Evolutionary conservation across 2,888 invertebrate genomes (phyloP).

Genomic region (Drosophila maculinotata): DNA sequence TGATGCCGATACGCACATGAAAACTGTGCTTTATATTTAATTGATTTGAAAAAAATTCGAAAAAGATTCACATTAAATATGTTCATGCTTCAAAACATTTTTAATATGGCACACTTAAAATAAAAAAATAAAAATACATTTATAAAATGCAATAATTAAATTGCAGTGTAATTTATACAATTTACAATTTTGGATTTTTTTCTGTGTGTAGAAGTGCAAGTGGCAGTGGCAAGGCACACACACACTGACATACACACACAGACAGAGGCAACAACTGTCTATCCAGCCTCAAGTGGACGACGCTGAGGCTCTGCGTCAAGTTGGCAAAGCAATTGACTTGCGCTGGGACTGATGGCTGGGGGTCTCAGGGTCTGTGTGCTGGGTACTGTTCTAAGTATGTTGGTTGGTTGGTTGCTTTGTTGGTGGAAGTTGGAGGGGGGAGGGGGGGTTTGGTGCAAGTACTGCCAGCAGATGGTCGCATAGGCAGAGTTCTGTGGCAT

Average conservation of each 20-base stretch:
- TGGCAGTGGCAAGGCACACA: conserved; percentile 8
- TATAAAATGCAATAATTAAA: too few species aligned
- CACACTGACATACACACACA: conserved; percentile 15
- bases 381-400: conserved; percentile 16
- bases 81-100: too few species aligned
- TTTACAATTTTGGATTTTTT: too few species aligned
- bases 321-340: conserved; percentile 70
- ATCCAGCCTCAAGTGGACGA: conserved; percentile 58
- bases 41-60: too few species aligned
- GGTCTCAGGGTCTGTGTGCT: not conserved
- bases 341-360: not conserved
- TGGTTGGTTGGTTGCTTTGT: not conserved
- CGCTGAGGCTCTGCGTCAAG: conserved; percentile 56
- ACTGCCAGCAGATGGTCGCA: conserved; percentile 6
- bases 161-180: too few species aligned
- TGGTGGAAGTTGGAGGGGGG: not conserved
- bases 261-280: conserved; percentile 23
- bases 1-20: too few species aligned
- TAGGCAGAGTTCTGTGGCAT: conserved; percentile 16
- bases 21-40: too few species aligned
- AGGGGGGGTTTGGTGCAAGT: conserved; percentile 8
- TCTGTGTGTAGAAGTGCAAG: not conserved
- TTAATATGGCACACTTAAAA: not conserved
- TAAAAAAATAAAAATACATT: not conserved
- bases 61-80: too few species aligned